Evolutionary conservation across 1,140 invertebrate genomes (phyloP), one percentile per base, ranked within the genome.

Genomic region (Heliconius hewitsoni): DNA sequence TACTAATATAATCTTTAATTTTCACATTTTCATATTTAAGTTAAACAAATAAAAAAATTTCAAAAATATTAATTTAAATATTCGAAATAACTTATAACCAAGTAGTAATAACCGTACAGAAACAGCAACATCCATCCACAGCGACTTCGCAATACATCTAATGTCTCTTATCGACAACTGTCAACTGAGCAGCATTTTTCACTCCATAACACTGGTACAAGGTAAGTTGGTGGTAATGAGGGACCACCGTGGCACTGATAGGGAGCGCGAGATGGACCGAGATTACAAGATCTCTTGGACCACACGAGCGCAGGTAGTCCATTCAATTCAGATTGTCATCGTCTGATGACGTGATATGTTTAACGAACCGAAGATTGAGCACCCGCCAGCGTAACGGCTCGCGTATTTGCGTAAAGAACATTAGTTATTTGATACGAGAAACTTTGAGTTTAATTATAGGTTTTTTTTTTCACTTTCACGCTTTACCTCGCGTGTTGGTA

Each of bases 301-400:
- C 92, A 94, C 92, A 94, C 92, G 84, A 88, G 89, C 86, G 89
- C 91, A 93, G 92, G 92, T 94, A 94, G 92, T 88, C 86, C 81
- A 91, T 93, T 94, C 91, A 92, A 94, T 92, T 90, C 84, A 91
- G 91, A 94, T 93, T 94, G 93, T 94, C 91, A 93, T 93, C 92
- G 88, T 87, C 82, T 84, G 90, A 92, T 93, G 88, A 91, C 85
- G 88, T 89, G 92, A 91, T 92, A 91, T 76, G 82, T 79, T 85
- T 92, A 93, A 93, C 89, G 90, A 93, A 92, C 87, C 87, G 86
- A 89, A 89, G 88, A 91, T 90, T 83, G 91, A 90, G 83, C 85
- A 71, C 76, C 82, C 91, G 83, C 88, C 89, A 88, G 90, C 79
- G 82, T 88, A 91, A 88, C 88, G 89, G 86, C 83, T 76, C 66